Evolutionary conservation across 1,140 invertebrate genomes (phyloP), one percentile per base, ranked within the genome.

Genomic region (Eurosta solidaginis): DNA sequence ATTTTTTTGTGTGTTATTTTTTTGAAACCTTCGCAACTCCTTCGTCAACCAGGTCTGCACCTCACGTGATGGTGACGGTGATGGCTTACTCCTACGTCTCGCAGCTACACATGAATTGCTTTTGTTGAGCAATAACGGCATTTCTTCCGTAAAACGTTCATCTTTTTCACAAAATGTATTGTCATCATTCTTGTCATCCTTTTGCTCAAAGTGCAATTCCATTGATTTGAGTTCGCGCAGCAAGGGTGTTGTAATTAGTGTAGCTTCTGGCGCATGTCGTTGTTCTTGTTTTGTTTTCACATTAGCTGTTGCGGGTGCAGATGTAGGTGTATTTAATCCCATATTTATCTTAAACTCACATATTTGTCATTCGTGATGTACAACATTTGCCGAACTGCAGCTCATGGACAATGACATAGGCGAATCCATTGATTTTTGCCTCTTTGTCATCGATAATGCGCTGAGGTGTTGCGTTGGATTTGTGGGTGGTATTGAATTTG

Each of bases 101-200:
- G 4, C 20, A 3, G 14, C 17, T 27, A 20, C 68, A 44, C 22
- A 25, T 27, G 68, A 33, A 14, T 17, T 17, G 1, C 29, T 29
- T 1, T 74, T 45, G n/a, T 59, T 36, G 9, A 78, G 50, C 49
- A 78, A 42, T 45, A 76, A 76, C 49, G 74, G 73, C 27, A 59
- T 29, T 22, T 59, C 54, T 33, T 77, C 76, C 12, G 50, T 33
- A 40, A 40, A 59, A 17, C 63, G n/a, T 33, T 79, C 75, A 74
- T 79, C 78, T 25, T 77, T 47, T n/a, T 77, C 76, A 40, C 73
- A 73, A 36, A 79, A 74, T 74, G 77, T 79, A 77, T 79, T 79
- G 78, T 79, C 78, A 42, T 79, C 76, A 77, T 47, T n/a, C n/a
- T n/a, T 54, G 42, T 73, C 44, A 4, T 68, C 20, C 12, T 6